Conservation (phyloP, 2,888 invertebrate genomes). For the Parelbella ahira region DNA sequence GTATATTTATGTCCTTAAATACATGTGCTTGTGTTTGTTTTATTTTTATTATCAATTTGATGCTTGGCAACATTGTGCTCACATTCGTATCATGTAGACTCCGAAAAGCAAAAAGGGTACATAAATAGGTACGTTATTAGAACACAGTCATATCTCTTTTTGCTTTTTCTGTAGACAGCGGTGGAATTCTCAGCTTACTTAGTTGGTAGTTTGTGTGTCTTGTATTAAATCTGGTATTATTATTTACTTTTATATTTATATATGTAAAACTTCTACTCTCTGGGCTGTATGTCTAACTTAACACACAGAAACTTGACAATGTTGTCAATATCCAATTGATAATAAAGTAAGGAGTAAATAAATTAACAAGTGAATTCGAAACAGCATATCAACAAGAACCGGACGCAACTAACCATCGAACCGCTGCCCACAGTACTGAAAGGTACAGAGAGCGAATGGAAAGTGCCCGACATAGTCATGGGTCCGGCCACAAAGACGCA, state of each 20-base stretch:
- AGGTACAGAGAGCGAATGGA: constrained; percentile 54
- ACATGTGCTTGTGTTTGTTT: constrained; percentile 75
- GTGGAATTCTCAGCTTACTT: constrained; percentile 57
- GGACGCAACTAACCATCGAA: constrained; percentile 73
- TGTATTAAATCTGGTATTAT: constrained; percentile 41
- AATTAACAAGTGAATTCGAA: constrained; percentile 49
- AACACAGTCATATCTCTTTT: constrained; percentile 63
- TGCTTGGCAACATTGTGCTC: constrained; percentile 81
- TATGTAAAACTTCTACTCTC: constrained; percentile 29
- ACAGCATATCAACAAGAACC: constrained; percentile 78
- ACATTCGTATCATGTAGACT: constrained; percentile 50
- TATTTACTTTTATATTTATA: constrained; percentile 35
- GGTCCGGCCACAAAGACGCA: constrained; percentile 51
- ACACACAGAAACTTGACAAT: constrained; percentile 54
- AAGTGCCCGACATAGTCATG: constrained; percentile 61
- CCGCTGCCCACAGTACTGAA: constrained; percentile 56
- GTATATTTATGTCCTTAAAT: constrained; percentile 40
- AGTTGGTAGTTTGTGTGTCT: constrained; percentile 66
- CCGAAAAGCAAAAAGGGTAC: constrained; percentile 64
- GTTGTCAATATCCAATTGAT: constrained; percentile 79
- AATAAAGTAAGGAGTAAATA: constrained; percentile 55
- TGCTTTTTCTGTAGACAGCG: constrained; percentile 67
- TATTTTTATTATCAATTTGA: constrained; percentile 78
- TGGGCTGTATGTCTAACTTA: constrained; percentile 33
- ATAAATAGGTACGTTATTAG: too few relatives aligned